phyloP scores from a whole-genome alignment of 2,888 invertebrate genomes.

The Oxycera nigricornis region DNA sequence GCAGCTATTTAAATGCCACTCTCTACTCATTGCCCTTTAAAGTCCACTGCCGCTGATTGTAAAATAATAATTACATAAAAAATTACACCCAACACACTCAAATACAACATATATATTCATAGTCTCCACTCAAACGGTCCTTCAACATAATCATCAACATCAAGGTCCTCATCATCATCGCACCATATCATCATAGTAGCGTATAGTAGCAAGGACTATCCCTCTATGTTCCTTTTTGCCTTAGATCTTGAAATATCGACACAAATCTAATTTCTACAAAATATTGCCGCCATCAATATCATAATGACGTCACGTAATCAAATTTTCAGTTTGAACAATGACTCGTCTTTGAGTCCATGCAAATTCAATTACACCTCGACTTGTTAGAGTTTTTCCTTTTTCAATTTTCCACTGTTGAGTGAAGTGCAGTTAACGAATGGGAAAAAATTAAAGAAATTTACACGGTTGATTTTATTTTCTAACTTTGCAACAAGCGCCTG shows the following conservation, averaged over 20 bases:
- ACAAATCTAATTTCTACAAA: constrained; percentile 46
- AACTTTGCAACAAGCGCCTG: too few relatives aligned
- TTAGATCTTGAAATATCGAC: constrained; percentile 46
- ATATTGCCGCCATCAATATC: constrained; percentile 47
- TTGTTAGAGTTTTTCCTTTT: constrained; percentile 22
- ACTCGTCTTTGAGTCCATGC: constrained; percentile 50
- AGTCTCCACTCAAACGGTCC: background rate
- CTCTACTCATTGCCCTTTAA: too few relatives aligned
- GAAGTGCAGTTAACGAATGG: too few relatives aligned
- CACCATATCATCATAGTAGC: constrained; percentile 20
- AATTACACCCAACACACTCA: too few relatives aligned
- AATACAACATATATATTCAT: background rate
- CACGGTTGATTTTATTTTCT: too few relatives aligned
- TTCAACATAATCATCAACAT: constrained; percentile 2
- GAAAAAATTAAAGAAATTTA: too few relatives aligned
- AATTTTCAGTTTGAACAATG: constrained; percentile 52
- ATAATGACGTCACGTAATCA: constrained; percentile 54
- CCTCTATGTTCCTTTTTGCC: constrained; percentile 9
- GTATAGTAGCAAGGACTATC: constrained; percentile 1
- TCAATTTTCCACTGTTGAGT: background rate
- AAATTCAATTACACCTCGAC: constrained; percentile 49
- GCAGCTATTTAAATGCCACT: too few relatives aligned
- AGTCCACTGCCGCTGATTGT: too few relatives aligned
- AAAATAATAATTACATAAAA: too few relatives aligned
- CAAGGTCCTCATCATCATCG: background rate